Conservation (phyloP, 1,140 invertebrate genomes). For the Platyscapa corneri region DNA sequence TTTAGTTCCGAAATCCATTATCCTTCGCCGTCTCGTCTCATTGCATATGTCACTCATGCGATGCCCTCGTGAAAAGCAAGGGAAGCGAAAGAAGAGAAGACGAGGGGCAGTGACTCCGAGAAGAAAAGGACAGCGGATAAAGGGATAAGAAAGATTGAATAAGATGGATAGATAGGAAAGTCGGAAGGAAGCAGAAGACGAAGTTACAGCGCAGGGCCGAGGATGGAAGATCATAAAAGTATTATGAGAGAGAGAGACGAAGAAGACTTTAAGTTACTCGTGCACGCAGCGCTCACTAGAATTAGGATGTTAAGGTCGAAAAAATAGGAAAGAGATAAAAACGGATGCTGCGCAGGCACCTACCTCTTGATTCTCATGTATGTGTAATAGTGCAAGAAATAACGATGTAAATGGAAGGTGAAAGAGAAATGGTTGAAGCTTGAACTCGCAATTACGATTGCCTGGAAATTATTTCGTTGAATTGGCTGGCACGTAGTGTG, state of each 20-base stretch:
- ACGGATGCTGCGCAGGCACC: background rate
- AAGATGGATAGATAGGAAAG: conserved; percentile 49
- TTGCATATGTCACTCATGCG: conserved; percentile 55
- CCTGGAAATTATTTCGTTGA: conserved; percentile 43
- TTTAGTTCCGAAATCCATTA: conserved; percentile 72
- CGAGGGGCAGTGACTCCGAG: background rate
- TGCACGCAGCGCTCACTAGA: background rate
- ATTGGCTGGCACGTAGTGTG: background rate
- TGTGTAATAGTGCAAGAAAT: background rate
- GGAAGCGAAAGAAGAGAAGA: background rate
- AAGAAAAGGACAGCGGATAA: background rate
- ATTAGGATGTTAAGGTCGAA: conserved; percentile 15
- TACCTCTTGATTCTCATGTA: background rate
- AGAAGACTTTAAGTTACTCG: conserved; percentile 39
- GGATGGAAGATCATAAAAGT: conserved; percentile 42
- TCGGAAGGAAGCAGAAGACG: background rate
- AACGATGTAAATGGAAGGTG: conserved; percentile 9
- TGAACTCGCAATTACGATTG: conserved; percentile 42
- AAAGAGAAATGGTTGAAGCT: background rate
- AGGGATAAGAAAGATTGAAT: conserved; percentile 45
- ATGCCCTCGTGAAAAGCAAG: background rate
- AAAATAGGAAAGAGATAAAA: background rate
- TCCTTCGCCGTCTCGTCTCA: conserved; percentile 60
- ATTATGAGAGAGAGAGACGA: conserved; percentile 37
- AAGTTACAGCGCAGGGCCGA: background rate